A percentile compares a stretch with the other conserved stretches of the same genome.
Conservation (phyloP, 2,797 vertebrate species). For the Ctenochaetus hawaiiensis region DNA sequence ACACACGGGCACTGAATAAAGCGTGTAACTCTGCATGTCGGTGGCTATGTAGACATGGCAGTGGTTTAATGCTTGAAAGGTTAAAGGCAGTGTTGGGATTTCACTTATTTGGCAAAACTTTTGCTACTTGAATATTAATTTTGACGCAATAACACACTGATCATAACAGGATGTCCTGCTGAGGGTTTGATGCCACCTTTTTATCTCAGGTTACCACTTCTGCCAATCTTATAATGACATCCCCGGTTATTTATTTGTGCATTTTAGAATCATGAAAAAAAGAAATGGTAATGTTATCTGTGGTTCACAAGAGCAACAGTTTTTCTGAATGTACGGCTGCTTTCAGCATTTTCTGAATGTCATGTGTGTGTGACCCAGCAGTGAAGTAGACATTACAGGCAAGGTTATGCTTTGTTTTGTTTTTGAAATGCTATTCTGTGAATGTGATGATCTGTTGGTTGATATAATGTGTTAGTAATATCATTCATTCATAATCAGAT, state of each 20-base stretch:
- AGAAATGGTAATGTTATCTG: background rate
- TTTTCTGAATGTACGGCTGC: background rate
- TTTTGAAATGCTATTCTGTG: too few species aligned
- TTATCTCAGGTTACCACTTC: constrained; percentile 29
- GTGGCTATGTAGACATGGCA: background rate
- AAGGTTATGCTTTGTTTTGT: too few species aligned
- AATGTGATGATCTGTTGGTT: too few species aligned
- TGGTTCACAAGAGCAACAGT: background rate
- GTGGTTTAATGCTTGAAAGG: constrained; percentile 20
- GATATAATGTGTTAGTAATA: too few species aligned
- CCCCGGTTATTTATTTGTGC: constrained; percentile 4
- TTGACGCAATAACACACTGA: constrained; percentile 44
- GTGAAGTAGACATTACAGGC: too few species aligned
- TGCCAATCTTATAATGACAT: constrained; percentile 36
- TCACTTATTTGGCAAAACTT: constrained; percentile 19
- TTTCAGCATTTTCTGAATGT: constrained; percentile 7
- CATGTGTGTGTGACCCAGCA: background rate
- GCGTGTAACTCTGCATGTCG: background rate
- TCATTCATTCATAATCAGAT: too few species aligned
- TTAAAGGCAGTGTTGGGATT: constrained; percentile 36
- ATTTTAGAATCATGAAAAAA: constrained; percentile 7
- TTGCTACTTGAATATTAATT: constrained; percentile 46
- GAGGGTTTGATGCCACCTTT: constrained; percentile 36
- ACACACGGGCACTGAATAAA: background rate
- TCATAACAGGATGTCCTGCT: constrained; percentile 35